phyloP scores from a whole-genome alignment of 2,113 vertebrate genomes.

The Nothocercus julius region DNA sequence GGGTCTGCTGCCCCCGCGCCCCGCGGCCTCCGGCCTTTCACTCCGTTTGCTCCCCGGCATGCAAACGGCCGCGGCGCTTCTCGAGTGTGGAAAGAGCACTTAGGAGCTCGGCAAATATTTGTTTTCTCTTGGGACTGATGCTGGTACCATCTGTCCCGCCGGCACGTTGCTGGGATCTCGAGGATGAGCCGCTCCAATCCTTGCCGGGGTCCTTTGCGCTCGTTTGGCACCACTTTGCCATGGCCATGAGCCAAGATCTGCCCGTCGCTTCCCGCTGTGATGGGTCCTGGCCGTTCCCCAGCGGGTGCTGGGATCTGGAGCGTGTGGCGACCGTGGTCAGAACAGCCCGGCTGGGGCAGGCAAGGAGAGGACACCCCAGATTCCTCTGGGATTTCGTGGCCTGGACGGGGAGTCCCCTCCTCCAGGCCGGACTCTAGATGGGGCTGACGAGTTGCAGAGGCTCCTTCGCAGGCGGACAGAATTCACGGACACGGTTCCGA shows the following conservation, averaged over 20 bases:
- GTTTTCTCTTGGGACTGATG: not conserved
- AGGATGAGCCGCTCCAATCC: no score
- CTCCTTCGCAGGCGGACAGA: no score
- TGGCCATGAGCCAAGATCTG: no score
- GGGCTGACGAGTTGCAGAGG: conserved; percentile 50
- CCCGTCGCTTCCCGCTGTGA: no score
- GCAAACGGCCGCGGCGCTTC: conserved; percentile 26
- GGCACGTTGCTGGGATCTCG: not conserved
- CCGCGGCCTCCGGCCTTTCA: not conserved
- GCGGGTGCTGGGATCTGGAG: no score
- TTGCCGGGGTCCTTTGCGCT: no score
- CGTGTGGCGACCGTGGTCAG: no score
- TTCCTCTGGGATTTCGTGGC: no score
- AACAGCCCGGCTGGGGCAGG: no score
- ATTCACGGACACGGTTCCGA: no score
- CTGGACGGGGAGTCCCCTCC: not conserved
- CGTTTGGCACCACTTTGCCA: no score
- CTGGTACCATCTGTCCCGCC: not conserved
- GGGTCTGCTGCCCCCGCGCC: not conserved
- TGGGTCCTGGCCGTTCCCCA: no score
- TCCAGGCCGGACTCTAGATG: conserved; percentile 47
- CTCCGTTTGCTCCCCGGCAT: conserved; percentile 31
- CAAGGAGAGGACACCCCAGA: not conserved
- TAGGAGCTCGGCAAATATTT: conserved; percentile 22
- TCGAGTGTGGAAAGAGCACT: conserved; percentile 46